A percentile compares a stretch with the other conserved stretches of the same genome.
Evolutionary conservation across 2,888 invertebrate species (phyloP).

Genomic region (Congeria kusceri): DNA sequence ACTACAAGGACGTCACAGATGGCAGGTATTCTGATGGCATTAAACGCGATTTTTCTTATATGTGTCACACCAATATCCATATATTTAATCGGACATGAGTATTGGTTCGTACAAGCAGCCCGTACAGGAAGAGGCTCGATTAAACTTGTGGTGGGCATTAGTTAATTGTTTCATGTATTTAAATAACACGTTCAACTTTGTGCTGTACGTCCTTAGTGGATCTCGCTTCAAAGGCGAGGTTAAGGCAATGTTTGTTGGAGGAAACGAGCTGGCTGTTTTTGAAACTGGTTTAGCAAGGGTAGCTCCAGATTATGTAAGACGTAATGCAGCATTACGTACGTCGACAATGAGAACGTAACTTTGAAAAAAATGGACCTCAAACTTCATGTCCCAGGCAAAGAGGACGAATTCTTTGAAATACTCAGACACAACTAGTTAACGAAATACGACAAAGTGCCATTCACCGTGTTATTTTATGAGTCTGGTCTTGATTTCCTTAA

Average conservation of each 20-base stretch:
- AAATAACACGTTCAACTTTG: slow-evolving; percentile 74
- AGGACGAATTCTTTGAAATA: too few relatives aligned
- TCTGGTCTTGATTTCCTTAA: too few relatives aligned
- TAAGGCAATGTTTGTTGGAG: slow-evolving; percentile 58
- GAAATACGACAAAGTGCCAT: too few relatives aligned
- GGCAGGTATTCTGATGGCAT: slow-evolving; percentile 67
- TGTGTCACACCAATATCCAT: slow-evolving; percentile 72
- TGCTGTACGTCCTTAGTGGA: slow-evolving; percentile 75
- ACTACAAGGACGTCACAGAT: slow-evolving; percentile 64
- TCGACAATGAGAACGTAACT: too few relatives aligned
- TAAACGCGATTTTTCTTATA: slow-evolving; percentile 71
- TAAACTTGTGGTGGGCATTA: slow-evolving; percentile 64
- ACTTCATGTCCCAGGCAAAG: too few relatives aligned
- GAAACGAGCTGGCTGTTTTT: slow-evolving; percentile 24
- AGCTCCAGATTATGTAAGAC: too few relatives aligned
- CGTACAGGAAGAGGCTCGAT: slow-evolving; percentile 23
- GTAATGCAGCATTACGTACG: too few relatives aligned
- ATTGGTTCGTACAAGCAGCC: slow-evolving; percentile 46
- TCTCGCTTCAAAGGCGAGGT: slow-evolving; percentile 75
- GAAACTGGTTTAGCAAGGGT: slow-evolving; percentile 15
- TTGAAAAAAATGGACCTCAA: too few relatives aligned
- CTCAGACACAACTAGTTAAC: too few relatives aligned
- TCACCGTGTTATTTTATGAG: too few relatives aligned
- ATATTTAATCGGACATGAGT: slow-evolving; percentile 64
- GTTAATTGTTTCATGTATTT: slow-evolving; percentile 73